phyloP scores from a whole-genome alignment of 2,113 vertebrate genomes.

The Serilophus lunatus region DNA sequence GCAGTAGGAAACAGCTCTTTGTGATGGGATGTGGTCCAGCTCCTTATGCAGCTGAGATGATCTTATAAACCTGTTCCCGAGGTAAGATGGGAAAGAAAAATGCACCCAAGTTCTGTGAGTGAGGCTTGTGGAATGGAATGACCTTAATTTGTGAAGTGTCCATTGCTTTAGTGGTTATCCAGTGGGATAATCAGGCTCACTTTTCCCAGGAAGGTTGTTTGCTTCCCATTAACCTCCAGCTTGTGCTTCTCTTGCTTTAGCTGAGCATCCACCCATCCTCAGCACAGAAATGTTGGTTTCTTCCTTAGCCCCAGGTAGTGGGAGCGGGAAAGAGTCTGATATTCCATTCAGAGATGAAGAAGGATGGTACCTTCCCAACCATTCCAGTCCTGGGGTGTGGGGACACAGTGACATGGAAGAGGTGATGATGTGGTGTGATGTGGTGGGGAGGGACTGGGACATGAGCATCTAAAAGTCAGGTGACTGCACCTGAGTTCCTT shows the following conservation, averaged over 20 bases:
- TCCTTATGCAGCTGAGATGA: neutral
- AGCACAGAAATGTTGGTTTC: neutral
- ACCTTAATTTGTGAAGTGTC: neutral
- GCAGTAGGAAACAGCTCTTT: neutral
- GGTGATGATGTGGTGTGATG: neutral
- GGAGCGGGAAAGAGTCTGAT: neutral
- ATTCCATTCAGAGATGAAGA: neutral
- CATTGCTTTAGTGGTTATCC: neutral
- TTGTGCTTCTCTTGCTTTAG: neutral
- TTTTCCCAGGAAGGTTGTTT: neutral
- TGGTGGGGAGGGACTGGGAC: neutral
- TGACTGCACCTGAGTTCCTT: neutral
- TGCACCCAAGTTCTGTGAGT: rapidly evolving
- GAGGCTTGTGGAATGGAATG: neutral
- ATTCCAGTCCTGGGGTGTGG: neutral
- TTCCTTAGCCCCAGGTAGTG: neutral
- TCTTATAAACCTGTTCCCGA: neutral
- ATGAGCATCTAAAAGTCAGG: no score
- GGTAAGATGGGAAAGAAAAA: neutral
- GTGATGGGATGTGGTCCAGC: neutral
- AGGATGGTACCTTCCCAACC: neutral
- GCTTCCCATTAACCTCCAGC: neutral
- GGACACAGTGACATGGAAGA: neutral
- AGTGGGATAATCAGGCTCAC: neutral
- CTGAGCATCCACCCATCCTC: neutral